A percentile compares a stretch with the other conserved stretches of the same genome.
Evolutionary conservation across 92 coral and sea anemone species (phyloP).

Genomic region (Hydrozoanthus gracilis): DNA sequence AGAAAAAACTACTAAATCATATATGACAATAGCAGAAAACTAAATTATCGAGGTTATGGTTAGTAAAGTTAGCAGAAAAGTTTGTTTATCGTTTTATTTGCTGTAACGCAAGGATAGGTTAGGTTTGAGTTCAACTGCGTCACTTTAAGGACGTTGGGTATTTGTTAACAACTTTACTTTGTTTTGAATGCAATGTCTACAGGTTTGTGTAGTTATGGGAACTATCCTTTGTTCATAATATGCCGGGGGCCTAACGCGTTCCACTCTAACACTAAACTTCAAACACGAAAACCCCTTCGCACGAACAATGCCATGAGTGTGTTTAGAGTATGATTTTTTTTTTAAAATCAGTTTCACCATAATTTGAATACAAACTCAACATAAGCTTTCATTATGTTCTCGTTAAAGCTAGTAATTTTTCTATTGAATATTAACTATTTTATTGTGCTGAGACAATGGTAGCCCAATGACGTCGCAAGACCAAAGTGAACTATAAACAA

Average conservation of each 20-base stretch:
- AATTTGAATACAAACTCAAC: background rate
- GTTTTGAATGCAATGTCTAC: constrained; percentile 26
- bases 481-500: constrained; percentile 10
- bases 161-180: background rate
- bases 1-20: no score
- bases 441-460: constrained; percentile 13
- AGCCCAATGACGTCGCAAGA: constrained; percentile 8
- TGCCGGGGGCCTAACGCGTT: background rate
- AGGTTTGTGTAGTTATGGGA: constrained; percentile 31
- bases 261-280: background rate
- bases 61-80: no score
- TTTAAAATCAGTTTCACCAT: background rate
- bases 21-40: no score
- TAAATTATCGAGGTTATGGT: no score
- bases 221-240: background rate
- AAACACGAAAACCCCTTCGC: background rate
- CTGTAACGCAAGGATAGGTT: background rate
- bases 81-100: background rate
- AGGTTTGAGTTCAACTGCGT: background rate
- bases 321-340: background rate
- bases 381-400: background rate
- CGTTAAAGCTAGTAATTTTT: background rate
- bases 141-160: background rate
- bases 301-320: background rate
- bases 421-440: constrained; percentile 11